Evolutionary conservation across 64 coral and sea anemone genomes (phyloP).

Genomic region (Montipora foliosa): DNA sequence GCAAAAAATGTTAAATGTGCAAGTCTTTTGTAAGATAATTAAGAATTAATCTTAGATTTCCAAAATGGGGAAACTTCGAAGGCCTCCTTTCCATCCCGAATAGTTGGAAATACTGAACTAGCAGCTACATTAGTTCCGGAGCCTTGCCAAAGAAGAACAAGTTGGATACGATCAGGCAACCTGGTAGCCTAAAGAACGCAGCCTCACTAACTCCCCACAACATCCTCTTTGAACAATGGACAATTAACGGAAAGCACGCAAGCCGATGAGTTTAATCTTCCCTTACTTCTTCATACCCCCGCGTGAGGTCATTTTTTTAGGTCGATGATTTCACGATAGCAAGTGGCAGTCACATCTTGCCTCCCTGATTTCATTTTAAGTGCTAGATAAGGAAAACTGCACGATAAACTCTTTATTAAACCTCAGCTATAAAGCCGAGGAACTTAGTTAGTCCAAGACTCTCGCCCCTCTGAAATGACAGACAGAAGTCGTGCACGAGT

Average conservation of each 20-base stretch:
- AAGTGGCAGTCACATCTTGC: not conserved
- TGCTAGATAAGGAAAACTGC: not conserved
- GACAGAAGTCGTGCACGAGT: not conserved
- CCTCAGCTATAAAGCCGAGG: not conserved
- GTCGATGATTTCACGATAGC: not conserved
- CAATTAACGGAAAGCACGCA: no score
- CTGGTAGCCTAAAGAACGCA: no score
- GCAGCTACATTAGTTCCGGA: not conserved
- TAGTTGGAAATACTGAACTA: not conserved
- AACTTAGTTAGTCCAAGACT: not conserved
- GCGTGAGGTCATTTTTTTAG: not conserved
- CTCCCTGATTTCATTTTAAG: not conserved
- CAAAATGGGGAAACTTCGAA: not conserved
- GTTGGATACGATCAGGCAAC: no score
- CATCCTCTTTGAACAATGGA: no score
- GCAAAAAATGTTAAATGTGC: no score
- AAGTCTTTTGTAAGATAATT: not conserved
- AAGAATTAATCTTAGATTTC: constrained; percentile 30
- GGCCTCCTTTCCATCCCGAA: not conserved
- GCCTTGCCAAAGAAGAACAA: no score
- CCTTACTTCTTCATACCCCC: no score
- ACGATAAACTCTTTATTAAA: not conserved
- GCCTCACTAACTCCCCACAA: no score
- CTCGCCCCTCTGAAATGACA: not conserved
- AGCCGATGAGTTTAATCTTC: no score